Evolutionary conservation across 1,140 invertebrate species (phyloP), one percentile per base, ranked within the genome.

Genomic region (Diabrotica virgifera): DNA sequence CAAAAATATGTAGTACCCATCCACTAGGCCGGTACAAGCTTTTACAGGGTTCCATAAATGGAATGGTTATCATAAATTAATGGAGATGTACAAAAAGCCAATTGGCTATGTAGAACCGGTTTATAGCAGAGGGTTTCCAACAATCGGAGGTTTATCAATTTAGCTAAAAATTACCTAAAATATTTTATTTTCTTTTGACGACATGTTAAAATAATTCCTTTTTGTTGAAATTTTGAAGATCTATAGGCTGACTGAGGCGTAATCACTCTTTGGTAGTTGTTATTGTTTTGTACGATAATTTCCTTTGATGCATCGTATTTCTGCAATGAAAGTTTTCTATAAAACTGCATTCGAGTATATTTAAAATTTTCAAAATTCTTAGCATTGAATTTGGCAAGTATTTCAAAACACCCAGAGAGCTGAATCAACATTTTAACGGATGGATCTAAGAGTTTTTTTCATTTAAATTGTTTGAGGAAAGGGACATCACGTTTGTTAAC

Each of bases 201-300:
- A 71, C 72, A 75, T 11, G 75, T 64, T 36, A 77, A 74, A 36
- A 75, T 70, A n/a, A 77, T 62, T 13, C 74, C 74, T 67, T 71
- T 74, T 36, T 72, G 69, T 24, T 69, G 65, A 37, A 68, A 69
- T 59, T 67, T 69, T 14, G 67, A 62, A 35, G 59, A 59, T 11
- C 60, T 62, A 10, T 6, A 8, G 14, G 36, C 12, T 0, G 50
- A 63, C 60, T 57, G 14, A 6, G 66, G 66, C 35, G 52, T 68
- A 10, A 56, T 24, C 0, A 68, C 66, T 38, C 50, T 64, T 56
- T 62, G 58, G 7, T 68, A 68, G n/a, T 54, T 46, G 52, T 68
- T 62, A 24, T 24, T 1, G 13, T 59, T 53, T 8, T 59, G 38
- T 5, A 62, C 50, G 24, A 51, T 53, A 0, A 36, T 62, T 10